Conservation (phyloP, 2,888 invertebrate genomes). For the Carabus problematicus region DNA sequence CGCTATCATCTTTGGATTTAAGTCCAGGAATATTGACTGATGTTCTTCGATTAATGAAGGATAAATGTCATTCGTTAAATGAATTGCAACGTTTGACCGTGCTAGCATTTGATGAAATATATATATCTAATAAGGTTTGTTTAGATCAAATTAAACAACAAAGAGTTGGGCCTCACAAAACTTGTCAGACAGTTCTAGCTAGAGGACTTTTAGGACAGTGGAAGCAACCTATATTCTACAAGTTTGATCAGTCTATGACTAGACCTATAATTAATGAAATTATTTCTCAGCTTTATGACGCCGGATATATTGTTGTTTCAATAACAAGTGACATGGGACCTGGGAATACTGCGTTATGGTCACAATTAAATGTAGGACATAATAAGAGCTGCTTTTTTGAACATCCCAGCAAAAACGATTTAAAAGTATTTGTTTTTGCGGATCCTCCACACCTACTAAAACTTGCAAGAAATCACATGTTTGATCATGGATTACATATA, state of each 20-base stretch:
- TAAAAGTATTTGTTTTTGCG: background rate
- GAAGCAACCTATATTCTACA: background rate
- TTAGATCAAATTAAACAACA: background rate
- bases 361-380: background rate
- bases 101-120: background rate
- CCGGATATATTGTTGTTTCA: background rate
- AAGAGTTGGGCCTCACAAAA: background rate
- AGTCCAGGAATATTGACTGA: background rate
- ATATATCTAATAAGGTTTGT: background rate
- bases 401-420: background rate
- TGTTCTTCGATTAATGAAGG: background rate
- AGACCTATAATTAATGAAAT: slow-evolving; percentile 25
- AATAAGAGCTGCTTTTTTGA: background rate
- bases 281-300: background rate
- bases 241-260: background rate
- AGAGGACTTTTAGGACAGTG: background rate
- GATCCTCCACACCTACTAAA: background rate
- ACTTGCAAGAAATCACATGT: background rate
- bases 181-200: background rate
- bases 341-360: slow-evolving; percentile 8
- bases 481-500: background rate
- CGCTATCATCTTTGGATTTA: background rate
- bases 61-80: background rate
- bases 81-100: background rate
- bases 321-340: background rate